These are phyloP conservation scores for Pseudococcus jackbeardsleyi DNA, from an alignment of 2,888 invertebrate genomes.

Conservation along the genomic window DNA sequence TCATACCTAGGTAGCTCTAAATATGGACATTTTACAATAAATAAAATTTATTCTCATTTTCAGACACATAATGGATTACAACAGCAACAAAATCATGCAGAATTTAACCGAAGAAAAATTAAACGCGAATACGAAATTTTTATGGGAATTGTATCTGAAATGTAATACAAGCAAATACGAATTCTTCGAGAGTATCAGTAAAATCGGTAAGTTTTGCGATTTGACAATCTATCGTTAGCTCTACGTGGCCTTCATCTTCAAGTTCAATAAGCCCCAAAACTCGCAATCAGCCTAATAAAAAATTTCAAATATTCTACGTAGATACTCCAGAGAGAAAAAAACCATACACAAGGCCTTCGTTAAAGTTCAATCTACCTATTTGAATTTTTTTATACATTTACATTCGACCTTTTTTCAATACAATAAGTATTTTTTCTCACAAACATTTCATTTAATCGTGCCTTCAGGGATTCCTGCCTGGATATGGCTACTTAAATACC, in stretches of 20 bases:
- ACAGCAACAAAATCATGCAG: neutral
- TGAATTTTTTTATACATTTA: too few species aligned
- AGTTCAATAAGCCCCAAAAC: neutral
- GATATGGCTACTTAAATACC: neutral
- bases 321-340: neutral
- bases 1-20: neutral
- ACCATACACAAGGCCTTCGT: neutral
- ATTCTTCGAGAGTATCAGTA: neutral
- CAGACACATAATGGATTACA: neutral
- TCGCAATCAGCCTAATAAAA: neutral
- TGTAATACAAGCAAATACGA: neutral
- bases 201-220: neutral
- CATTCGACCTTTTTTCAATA: neutral
- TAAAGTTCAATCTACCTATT: neutral
- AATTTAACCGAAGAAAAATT: neutral
- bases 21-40: neutral
- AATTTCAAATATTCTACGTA: neutral
- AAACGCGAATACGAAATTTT: neutral
- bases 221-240: neutral
- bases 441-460: neutral
- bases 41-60: neutral
- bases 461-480: neutral
- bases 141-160: neutral
- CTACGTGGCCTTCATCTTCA: neutral
- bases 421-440: neutral